A percentile compares a stretch with the other conserved stretches of the same genome.
phyloP scores from a whole-genome alignment of 2,113 vertebrate species.

The Aspiorhynchus laticeps region DNA sequence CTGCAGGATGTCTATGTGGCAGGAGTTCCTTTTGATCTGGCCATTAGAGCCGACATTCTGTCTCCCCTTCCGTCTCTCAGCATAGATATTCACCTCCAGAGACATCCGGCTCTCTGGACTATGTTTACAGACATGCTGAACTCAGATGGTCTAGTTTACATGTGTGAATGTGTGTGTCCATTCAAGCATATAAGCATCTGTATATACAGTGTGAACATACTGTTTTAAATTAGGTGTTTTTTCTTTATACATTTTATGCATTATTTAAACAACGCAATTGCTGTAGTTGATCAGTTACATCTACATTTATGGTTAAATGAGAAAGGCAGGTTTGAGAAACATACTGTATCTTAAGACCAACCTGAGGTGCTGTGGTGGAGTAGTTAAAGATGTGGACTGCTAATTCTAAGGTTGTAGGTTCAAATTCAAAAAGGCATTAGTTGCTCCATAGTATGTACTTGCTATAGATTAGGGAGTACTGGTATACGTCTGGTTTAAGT shows the following conservation, averaged over 20 bases:
- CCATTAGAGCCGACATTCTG: conserved; percentile 39
- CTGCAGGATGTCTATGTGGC: neutral
- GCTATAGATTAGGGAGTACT: neutral
- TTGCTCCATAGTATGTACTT: neutral
- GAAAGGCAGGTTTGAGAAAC: too few relatives aligned
- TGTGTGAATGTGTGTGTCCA: neutral
- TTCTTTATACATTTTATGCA: too few relatives aligned
- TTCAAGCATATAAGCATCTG: neutral
- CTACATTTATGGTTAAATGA: too few relatives aligned
- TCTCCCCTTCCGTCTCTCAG: conserved; percentile 23
- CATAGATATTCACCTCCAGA: conserved; percentile 23
- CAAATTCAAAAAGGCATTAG: neutral
- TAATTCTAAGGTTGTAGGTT: neutral
- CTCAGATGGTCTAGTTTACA: neutral
- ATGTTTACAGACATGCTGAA: conserved; percentile 35
- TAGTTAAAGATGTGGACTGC: neutral
- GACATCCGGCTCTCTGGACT: neutral
- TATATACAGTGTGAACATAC: neutral
- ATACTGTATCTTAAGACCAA: too few relatives aligned
- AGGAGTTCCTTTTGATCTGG: conserved; percentile 42
- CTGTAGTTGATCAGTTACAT: too few relatives aligned
- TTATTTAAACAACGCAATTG: too few relatives aligned
- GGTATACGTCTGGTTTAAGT: neutral
- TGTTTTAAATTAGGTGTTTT: neutral
- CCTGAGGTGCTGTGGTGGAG: neutral